A percentile compares a stretch with the other conserved stretches of the same genome.
These are phyloP conservation scores for Lepidurus apus DNA, from an alignment of 1,140 invertebrate genomes.

Conservation along the genomic window DNA sequence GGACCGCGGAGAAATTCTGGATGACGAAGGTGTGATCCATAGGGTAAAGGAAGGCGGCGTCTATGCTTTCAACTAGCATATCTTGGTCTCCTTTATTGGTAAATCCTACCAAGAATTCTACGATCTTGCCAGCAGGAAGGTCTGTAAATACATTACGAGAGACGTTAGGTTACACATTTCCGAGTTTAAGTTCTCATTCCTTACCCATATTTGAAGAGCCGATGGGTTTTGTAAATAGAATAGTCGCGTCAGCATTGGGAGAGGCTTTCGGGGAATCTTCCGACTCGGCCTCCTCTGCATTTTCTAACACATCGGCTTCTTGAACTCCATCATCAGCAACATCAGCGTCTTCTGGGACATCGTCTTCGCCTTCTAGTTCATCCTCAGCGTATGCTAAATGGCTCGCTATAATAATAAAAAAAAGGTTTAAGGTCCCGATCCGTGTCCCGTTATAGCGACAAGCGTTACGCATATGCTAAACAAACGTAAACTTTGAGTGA, in stretches of 20 bases:
- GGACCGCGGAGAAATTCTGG: constrained; percentile 91
- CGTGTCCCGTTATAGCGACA: neutral
- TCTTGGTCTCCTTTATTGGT: constrained; percentile 87
- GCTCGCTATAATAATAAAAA: constrained; percentile 46
- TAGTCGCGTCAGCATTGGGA: constrained; percentile 81
- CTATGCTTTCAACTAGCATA: constrained; percentile 85
- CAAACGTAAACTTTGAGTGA: neutral
- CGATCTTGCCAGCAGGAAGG: constrained; percentile 81
- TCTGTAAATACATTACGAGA: constrained; percentile 56
- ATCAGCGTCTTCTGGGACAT: constrained; percentile 51
- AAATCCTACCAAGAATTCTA: constrained; percentile 94
- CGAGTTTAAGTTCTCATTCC: constrained; percentile 17
- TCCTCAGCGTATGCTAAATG: constrained; percentile 57
- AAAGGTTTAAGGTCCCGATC: neutral
- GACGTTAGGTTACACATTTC: neutral
- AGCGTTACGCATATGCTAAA: constrained; percentile 6
- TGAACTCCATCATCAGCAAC: constrained; percentile 48
- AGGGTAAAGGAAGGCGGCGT: constrained; percentile 96
- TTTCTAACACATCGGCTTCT: constrained; percentile 52
- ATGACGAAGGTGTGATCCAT: constrained; percentile 98
- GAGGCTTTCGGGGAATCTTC: constrained; percentile 68
- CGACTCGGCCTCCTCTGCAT: constrained; percentile 60
- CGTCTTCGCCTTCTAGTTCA: constrained; percentile 71
- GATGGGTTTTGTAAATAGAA: constrained; percentile 85
- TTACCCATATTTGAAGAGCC: constrained; percentile 55